Base-by-base conservation (phyloP, 2,888 invertebrate genomes). In the Hofmannophila pseudospretella region DNA sequence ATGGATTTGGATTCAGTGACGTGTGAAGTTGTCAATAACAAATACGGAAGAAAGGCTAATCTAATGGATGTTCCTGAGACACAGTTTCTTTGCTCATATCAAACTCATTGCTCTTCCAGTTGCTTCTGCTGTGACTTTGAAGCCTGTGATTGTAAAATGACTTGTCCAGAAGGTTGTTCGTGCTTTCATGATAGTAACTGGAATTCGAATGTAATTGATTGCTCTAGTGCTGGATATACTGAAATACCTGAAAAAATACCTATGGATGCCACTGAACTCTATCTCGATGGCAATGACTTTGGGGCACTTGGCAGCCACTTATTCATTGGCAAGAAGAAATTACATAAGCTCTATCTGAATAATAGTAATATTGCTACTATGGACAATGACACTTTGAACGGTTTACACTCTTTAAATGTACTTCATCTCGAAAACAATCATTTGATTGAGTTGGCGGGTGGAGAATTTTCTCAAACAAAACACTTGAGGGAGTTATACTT, bases 111-210 rank as follows among this genome's bases (percentile, higher is more conserved):
- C 75, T 94, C 94, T 61, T 91, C 94, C 8, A 88, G 93, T 45
- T 96, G 96, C 68, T 93, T 94, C 64, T 96, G 96, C 71, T 96
- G 96, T 68, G 94, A 95, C 58, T 96, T 93, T 76, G 94, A 94
- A 69, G 94, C 94, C 27, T 96, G 96, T 67, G 96, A 96, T 74
- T 96, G 96, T 75, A 93, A 94, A 84, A 95, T 95, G 93, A 93
- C 93, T 26, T 96, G 96, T 58, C 96, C 96, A 8, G 90, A 90
- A 59, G 92, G 93, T 58, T 96, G 96, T 74, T 92, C 92, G 33
- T 96, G 96, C 68, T 95, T 92, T 70, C 94, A 94, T 71, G 95
- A 95, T 67, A 92, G 93, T 70, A 91, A 92, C 51, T 95, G 94
- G 94, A 90, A 91, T 44, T 92, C 93, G 44, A 95, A 95, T 78